These are phyloP conservation scores for Morpho achilles DNA, from an alignment of 2,888 invertebrate genomes.

Conservation along the genomic window DNA sequence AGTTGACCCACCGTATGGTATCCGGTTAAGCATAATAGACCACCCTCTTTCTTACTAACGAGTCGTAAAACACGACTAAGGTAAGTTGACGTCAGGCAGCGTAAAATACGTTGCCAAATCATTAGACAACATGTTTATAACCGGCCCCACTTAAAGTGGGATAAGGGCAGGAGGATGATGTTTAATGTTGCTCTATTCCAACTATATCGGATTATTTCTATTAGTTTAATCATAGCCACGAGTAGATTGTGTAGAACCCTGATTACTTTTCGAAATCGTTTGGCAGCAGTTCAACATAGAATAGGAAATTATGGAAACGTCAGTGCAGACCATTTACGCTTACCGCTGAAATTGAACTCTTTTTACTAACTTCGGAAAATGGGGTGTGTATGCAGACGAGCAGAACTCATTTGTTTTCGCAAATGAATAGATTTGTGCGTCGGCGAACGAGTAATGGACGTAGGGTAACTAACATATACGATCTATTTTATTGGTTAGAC, in stretches of 20 bases:
- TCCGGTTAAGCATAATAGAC: too few relatives aligned
- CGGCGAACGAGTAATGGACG: conserved; percentile 71
- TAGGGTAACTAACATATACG: conserved; percentile 36
- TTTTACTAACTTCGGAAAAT: conserved; percentile 68
- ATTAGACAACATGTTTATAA: too few relatives aligned
- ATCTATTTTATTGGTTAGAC: too few relatives aligned
- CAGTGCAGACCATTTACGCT: conserved; percentile 33
- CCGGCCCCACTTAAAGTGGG: too few relatives aligned
- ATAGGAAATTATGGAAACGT: conserved; percentile 42
- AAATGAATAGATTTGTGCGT: conserved; percentile 77
- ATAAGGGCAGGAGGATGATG: too few relatives aligned
- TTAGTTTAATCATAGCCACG: neutral
- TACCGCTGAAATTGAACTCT: conserved; percentile 45
- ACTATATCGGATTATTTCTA: too few relatives aligned
- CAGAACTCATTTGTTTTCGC: conserved; percentile 72
- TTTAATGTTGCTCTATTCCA: too few relatives aligned
- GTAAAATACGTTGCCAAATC: too few relatives aligned
- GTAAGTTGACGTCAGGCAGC: too few relatives aligned
- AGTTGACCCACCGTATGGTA: too few relatives aligned
- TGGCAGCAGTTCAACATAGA: neutral
- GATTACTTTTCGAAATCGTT: neutral
- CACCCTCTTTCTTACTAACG: too few relatives aligned
- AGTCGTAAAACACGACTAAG: too few relatives aligned
- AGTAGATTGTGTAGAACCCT: neutral
- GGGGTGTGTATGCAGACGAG: conserved; percentile 55